These are phyloP conservation scores for Reinhardtius hippoglossoides DNA, from an alignment of 2,113 vertebrate species.

Conservation along the genomic window DNA sequence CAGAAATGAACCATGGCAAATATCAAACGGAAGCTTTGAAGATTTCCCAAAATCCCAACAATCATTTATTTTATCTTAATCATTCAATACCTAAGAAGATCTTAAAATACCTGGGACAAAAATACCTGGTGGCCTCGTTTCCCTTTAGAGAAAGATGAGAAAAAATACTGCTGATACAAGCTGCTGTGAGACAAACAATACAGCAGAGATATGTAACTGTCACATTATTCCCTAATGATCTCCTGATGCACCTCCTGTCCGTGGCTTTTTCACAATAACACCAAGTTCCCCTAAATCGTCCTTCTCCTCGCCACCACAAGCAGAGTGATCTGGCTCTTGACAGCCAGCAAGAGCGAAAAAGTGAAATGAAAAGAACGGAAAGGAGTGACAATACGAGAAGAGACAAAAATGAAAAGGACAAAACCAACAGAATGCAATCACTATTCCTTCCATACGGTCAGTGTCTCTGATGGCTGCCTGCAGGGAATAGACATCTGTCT, in stretches of 20 bases:
- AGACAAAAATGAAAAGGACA: slow-evolving; percentile 22
- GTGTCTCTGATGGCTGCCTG: slow-evolving; percentile 63
- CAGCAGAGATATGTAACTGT: slow-evolving; percentile 6
- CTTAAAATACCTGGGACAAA: slow-evolving; percentile 50
- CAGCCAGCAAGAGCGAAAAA: not conserved
- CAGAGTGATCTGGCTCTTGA: slow-evolving; percentile 7
- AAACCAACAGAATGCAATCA: slow-evolving; percentile 37
- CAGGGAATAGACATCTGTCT: slow-evolving; percentile 74
- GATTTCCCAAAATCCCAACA: slow-evolving; percentile 24
- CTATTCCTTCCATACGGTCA: slow-evolving; percentile 66
- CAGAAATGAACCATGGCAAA: not conserved
- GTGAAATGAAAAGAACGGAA: slow-evolving; percentile 23
- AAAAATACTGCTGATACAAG: not conserved
- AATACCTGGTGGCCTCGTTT: slow-evolving; percentile 55
- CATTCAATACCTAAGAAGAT: slow-evolving; percentile 14
- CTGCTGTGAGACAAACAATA: not conserved
- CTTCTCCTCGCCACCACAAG: not conserved
- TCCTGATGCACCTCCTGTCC: slow-evolving; percentile 24
- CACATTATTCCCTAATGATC: too few relatives aligned
- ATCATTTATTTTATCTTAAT: slow-evolving; percentile 4
- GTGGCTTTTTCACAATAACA: slow-evolving; percentile 27
- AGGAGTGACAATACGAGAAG: not conserved
- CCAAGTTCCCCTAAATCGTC: not conserved
- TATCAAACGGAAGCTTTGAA: slow-evolving; percentile 10
- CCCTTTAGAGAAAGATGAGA: slow-evolving; percentile 27